Evolutionary conservation across 2,797 vertebrate genomes (phyloP).

Genomic region (Cyprinella venusta): DNA sequence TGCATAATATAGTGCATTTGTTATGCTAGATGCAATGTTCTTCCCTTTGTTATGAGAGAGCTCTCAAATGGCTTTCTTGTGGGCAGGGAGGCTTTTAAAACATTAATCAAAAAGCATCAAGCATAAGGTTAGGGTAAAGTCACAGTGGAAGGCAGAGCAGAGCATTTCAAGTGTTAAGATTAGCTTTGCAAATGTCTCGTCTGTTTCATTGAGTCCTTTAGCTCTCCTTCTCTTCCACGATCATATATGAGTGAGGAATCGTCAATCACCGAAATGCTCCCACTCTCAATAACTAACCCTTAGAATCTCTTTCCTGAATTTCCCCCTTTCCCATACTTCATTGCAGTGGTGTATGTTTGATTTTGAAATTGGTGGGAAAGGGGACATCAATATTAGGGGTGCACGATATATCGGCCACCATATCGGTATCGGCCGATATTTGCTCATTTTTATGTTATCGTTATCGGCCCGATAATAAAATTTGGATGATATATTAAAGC

Average conservation of each 20-base stretch:
- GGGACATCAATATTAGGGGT: too few species aligned
- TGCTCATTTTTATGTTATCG: too few species aligned
- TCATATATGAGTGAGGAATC: conserved; percentile 8
- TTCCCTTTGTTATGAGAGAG: conserved; percentile 39
- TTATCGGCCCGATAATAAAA: too few species aligned
- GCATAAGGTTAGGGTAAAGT: conserved; percentile 38
- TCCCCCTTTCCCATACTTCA: background rate
- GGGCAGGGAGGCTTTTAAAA: conserved; percentile 47
- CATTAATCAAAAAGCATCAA: conserved; percentile 39
- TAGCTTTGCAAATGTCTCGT: conserved; percentile 36
- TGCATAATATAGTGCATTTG: conserved; percentile 29
- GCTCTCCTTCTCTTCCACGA: conserved; percentile 17
- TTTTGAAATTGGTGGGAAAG: too few species aligned
- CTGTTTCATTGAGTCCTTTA: conserved; percentile 5
- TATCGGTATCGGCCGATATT: too few species aligned
- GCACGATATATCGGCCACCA: too few species aligned
- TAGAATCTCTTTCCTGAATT: background rate
- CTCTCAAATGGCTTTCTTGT: conserved; percentile 45
- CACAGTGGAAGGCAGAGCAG: conserved; percentile 14
- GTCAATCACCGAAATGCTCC: conserved; percentile 38
- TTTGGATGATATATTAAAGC: too few species aligned
- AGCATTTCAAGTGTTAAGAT: conserved; percentile 23
- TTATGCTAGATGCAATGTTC: conserved; percentile 33
- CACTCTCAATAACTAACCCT: background rate
- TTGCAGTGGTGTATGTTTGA: background rate